Evolutionary conservation across 2,113 vertebrate genomes (phyloP).

Genomic region (Rostratula benghalensis): DNA sequence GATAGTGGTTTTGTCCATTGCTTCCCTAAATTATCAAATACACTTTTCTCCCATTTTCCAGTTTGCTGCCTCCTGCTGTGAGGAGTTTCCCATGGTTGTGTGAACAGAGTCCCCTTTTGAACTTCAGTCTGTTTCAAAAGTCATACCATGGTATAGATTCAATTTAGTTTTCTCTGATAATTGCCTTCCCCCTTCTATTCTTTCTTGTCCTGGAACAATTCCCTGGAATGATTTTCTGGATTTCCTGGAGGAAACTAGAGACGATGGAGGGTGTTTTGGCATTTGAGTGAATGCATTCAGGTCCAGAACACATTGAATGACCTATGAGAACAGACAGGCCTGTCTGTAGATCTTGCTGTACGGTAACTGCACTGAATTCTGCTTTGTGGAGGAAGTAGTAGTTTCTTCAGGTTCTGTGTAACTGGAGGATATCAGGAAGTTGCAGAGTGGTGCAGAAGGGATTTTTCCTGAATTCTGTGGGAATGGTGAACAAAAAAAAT

Average conservation of each 20-base stretch:
- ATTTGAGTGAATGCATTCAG: background rate
- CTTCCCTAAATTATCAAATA: background rate
- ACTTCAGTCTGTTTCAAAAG: background rate
- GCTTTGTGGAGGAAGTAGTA: background rate
- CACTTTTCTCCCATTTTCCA: background rate
- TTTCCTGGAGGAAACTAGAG: background rate
- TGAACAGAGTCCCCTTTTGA: background rate
- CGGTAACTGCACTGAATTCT: background rate
- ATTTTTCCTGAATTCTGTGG: background rate
- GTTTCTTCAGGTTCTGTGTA: background rate
- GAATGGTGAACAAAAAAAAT: background rate
- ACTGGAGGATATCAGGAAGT: background rate
- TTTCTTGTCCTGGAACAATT: background rate
- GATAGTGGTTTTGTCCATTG: background rate
- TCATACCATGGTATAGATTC: background rate
- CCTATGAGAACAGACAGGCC: background rate
- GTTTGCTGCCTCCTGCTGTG: background rate
- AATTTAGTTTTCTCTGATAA: background rate
- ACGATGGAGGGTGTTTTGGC: background rate
- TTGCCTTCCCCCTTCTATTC: background rate
- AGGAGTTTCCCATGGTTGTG: background rate
- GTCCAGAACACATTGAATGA: background rate
- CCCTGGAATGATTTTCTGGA: background rate
- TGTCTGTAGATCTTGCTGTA: background rate
- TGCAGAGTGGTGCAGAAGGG: background rate